Evolutionary conservation across 2,113 vertebrate genomes (phyloP).

Genomic region (Vulpes lagopus): DNA sequence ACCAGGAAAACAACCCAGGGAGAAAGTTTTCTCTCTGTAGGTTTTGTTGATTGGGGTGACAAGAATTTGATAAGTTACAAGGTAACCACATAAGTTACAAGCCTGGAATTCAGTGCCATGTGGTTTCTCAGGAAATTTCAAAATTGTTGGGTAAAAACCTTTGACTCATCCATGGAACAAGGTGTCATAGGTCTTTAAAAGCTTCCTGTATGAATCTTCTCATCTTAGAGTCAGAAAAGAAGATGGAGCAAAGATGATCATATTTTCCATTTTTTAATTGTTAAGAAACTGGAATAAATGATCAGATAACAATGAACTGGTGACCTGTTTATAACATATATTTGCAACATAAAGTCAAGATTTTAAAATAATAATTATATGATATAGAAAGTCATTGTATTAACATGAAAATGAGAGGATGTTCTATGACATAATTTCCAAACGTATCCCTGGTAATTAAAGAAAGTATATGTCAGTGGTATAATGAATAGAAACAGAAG

Average conservation of each 20-base stretch:
- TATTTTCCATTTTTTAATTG: background rate
- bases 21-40: conserved; percentile 30
- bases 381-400: background rate
- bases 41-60: conserved; percentile 1
- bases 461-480: background rate
- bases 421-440: background rate
- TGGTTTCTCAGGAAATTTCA: conserved; percentile 50
- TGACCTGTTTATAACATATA: background rate
- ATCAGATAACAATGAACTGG: background rate
- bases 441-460: conserved; percentile 16
- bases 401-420: conserved; percentile 31
- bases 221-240: background rate
- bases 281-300: background rate
- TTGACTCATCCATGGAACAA: conserved; percentile 29
- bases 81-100: background rate
- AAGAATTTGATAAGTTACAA: conserved; percentile 59
- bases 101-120: conserved; percentile 9
- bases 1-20: conserved; percentile 8
- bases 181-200: background rate
- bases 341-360: background rate
- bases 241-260: background rate
- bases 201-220: background rate
- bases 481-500: conserved; percentile 14
- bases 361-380: conserved; percentile 22
- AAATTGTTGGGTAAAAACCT: background rate